Evolutionary conservation across 2,797 vertebrate genomes (phyloP), one percentile per base, ranked within the genome.

Genomic region (Merluccius polli): DNA sequence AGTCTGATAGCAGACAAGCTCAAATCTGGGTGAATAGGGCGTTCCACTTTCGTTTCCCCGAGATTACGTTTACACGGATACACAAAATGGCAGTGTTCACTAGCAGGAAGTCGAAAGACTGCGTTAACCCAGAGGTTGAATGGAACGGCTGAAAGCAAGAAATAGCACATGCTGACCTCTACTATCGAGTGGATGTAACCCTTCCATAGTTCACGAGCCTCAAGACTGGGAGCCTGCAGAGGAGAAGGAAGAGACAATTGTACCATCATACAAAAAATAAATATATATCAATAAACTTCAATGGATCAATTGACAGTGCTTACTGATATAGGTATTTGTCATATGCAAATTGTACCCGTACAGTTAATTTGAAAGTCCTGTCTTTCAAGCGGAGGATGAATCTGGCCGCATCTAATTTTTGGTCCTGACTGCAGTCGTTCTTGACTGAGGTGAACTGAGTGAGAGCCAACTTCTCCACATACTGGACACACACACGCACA

Each of bases 141-240:
- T 2, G 41, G 41, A 44, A 36, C 36, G 9, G 12, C 7, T 21
- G 21, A 2, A 9, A 59, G 52, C 44, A 16, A 44, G 41, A 44
- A 24, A 24, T 11, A 27, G 24, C 24, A 24, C n/a, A 27, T 12
- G 11, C 59, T 65, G 59, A 65, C 59, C 92, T 95, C 75, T 2
- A 89, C 82, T 75, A 96, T 90, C 0, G 94, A 93, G 32, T 90
- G 73, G 82, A 97, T 95, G 73, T 86, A 95, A 1, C 94, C 95
- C 77, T 95, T 95, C 96, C 96, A 97, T 67, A 96, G 87, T 84
- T 97, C 96, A 0, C 93, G 93, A 0, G 86, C 78, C 70, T 97
- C 95, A 72, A 91, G 24, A 31, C 80, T 96, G 0, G 95, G 91
- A 0, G 75, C 91, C 96, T 96, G 77, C n/a, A 73, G 24, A 69